A percentile compares a stretch with the other conserved stretches of the same genome.
Evolutionary conservation across 2,113 vertebrate species (phyloP).

Genomic region (Centropus unirufus): DNA sequence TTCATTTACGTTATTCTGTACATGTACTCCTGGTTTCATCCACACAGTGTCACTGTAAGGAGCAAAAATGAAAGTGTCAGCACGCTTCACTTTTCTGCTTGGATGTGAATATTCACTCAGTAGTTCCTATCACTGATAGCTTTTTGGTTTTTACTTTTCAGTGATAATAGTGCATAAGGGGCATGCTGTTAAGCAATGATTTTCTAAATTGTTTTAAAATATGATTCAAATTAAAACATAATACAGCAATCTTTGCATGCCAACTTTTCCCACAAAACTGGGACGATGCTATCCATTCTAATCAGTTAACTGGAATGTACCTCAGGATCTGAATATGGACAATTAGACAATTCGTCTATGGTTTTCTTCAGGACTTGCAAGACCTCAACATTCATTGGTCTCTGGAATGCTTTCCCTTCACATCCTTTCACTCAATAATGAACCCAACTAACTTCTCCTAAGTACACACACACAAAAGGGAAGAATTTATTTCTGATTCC

Average conservation of each 20-base stretch:
- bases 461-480: not conserved
- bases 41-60: constrained; percentile 82
- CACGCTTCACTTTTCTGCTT: constrained; percentile 40
- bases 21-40: constrained; percentile 75
- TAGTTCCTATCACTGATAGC: not conserved
- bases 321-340: not conserved
- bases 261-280: not conserved
- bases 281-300: not conserved
- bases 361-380: not conserved
- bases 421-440: not conserved
- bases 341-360: not conserved
- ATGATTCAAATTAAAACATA: constrained; percentile 2
- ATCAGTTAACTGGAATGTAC: not conserved
- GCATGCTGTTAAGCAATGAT: constrained; percentile 10
- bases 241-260: not conserved
- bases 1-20: not conserved
- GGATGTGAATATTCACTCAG: constrained; percentile 2
- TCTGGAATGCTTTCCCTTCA: constrained; percentile 16
- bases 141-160: not conserved
- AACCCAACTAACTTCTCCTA: not conserved
- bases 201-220: constrained; percentile 50
- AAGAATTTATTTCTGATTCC: not conserved
- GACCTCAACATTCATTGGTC: not conserved
- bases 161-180: not conserved
- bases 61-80: constrained; percentile 61